Evolutionary conservation across 2,888 invertebrate genomes (phyloP), one percentile per base, ranked within the genome.

Genomic region (Sipunculus nudus): DNA sequence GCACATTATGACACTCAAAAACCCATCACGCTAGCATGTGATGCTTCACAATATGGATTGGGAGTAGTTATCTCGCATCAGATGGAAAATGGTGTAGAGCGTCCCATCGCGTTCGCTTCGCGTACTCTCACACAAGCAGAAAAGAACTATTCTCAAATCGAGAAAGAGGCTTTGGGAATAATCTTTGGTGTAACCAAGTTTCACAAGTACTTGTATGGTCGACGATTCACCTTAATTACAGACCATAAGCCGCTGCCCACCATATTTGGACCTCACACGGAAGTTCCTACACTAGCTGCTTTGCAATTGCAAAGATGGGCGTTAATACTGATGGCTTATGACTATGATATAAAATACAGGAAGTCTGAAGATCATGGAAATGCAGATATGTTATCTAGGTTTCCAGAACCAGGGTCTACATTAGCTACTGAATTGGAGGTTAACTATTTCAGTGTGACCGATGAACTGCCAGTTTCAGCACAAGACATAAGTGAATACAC

Each of bases 21-120:
- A n/a, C 67, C 63, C 16, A 53, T 83, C 8, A 64, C 70, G 25
- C 53, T 85, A 2, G 73, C 79, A 2, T 75, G 76, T 31, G 82
- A 85, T 70, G 82, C 84, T 0, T 77, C 75, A 6, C 75, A 75
- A 8, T 57, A 56, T 19, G 80, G 79, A 23, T 52, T 79, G 28
- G 78, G 77, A 23, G 78, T 80, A 1, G 80, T 81, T 19, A 28
- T 48, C 5, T 23, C 31, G 3, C 48, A 48, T n/a, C 5, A 31
- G 19, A 67, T 82, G 71, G 61, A 73, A 75, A 35, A 78, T 68
- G 79, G 78, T 19, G 58, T 66, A n/a, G 82, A 84, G 59, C 61
- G 76, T 63, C 83, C 84, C 2, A 82, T 85, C 31, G 73, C 75
- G 2, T 84, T 79, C 65, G 83, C 81, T 0, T 84, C 80, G 48